Percentiles rank a stretch among this genome's conserved stretches.
phyloP scores from a whole-genome alignment of 2,797 vertebrate species.

The Galaxias olidus region DNA sequence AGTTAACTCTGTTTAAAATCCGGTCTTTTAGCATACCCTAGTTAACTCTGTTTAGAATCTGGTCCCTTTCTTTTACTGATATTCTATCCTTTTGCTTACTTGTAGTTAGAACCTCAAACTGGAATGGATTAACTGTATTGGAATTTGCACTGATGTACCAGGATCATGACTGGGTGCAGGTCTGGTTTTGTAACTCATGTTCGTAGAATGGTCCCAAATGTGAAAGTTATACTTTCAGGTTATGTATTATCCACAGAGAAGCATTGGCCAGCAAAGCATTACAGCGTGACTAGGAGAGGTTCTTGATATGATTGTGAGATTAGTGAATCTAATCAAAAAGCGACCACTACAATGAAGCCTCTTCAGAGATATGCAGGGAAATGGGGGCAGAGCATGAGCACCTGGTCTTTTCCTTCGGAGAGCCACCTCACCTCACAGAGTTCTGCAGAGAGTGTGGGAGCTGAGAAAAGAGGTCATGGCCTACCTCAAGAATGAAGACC shows the following conservation, averaged over 20 bases:
- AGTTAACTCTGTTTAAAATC: too few species aligned
- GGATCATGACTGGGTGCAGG: slow-evolving; percentile 7
- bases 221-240: slow-evolving; percentile 13
- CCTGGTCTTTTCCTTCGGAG: too few species aligned
- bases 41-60: too few species aligned
- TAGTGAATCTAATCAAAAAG: slow-evolving; percentile 24
- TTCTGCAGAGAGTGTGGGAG: slow-evolving; percentile 9
- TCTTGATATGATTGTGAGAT: slow-evolving; percentile 15
- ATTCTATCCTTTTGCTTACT: too few species aligned
- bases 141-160: slow-evolving; percentile 20
- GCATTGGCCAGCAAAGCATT: slow-evolving; percentile 20
- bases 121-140: slow-evolving; percentile 13
- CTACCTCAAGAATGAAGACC: too few species aligned
- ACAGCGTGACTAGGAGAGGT: slow-evolving; percentile 11
- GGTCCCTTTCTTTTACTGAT: too few species aligned
- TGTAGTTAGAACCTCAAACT: slow-evolving; percentile 13
- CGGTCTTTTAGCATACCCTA: too few species aligned
- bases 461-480: slow-evolving; percentile 10
- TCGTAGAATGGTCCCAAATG: slow-evolving; percentile 4
- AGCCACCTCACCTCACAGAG: too few species aligned
- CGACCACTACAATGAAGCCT: slow-evolving; percentile 8
- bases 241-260: too few species aligned
- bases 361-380: slow-evolving; percentile 18
- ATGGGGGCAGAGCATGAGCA: slow-evolving; percentile 15
- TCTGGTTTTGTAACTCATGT: slow-evolving; percentile 20